Evolutionary conservation across 2,113 vertebrate genomes (phyloP).

Genomic region (Otis tarda): DNA sequence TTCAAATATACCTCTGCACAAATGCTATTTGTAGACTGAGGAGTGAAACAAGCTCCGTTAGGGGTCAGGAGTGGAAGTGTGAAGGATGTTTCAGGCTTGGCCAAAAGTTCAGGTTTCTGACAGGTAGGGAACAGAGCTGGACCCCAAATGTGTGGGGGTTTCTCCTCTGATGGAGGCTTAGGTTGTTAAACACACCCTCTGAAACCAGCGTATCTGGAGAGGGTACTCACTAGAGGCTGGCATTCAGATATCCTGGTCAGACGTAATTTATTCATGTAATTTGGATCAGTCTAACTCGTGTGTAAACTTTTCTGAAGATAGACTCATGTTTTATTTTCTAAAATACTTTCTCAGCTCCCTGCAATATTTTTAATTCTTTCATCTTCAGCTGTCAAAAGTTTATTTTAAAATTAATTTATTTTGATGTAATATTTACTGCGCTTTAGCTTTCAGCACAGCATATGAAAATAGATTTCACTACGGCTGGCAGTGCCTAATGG

Average conservation of each 20-base stretch:
- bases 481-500: neutral
- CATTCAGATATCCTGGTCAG: neutral
- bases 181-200: neutral
- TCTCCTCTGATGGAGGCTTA: neutral
- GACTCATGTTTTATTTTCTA: neutral
- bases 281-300: accelerated
- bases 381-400: neutral
- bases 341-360: neutral
- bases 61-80: neutral
- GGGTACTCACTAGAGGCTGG: neutral
- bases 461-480: constrained; percentile 1
- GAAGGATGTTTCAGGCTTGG: neutral
- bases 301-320: neutral
- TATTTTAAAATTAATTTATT: constrained; percentile 2
- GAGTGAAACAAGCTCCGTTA: neutral
- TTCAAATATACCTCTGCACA: constrained; percentile 16
- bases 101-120: neutral
- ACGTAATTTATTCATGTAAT: neutral
- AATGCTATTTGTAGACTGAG: constrained; percentile 39
- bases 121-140: neutral
- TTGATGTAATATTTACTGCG: constrained; percentile 22
- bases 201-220: neutral
- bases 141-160: neutral
- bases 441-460: neutral
- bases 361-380: neutral